A percentile compares a stretch with the other conserved stretches of the same genome.
These are phyloP conservation scores for Butorides virescens DNA, from an alignment of 2,113 vertebrate species.

Conservation along the genomic window DNA sequence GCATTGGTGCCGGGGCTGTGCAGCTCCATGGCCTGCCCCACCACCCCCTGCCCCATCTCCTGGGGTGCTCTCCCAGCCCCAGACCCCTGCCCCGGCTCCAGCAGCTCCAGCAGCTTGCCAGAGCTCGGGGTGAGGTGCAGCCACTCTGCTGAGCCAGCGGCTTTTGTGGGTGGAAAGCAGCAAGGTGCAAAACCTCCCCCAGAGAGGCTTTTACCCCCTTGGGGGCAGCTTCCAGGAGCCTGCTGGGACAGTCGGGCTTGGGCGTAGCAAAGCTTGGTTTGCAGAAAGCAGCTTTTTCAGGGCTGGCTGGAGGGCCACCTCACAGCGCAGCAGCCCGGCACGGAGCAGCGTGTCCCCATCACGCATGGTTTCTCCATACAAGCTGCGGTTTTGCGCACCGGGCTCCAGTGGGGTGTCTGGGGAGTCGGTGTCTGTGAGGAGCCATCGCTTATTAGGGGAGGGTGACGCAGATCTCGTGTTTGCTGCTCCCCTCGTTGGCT, in stretches of 20 bases:
- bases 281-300: neutral
- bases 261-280: neutral
- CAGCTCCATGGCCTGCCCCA: neutral
- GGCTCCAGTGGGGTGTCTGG: fast-evolving
- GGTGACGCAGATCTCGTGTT: neutral
- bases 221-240: neutral
- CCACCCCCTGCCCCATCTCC: too few species aligned
- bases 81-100: fast-evolving
- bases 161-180: neutral
- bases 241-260: neutral
- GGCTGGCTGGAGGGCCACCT: neutral
- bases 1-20: neutral
- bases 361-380: fast-evolving
- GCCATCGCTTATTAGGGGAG: neutral
- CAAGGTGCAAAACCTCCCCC: neutral
- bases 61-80: neutral
- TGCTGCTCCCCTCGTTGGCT: neutral
- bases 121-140: neutral
- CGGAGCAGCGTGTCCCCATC: fast-evolving
- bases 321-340: fast-evolving
- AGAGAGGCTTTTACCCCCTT: neutral
- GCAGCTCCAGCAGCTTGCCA: neutral
- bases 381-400: neutral
- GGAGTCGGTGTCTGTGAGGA: fast-evolving
- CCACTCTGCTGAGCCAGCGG: neutral